A percentile compares a stretch with the other conserved stretches of the same genome.
Conservation (phyloP, 1,140 invertebrate genomes). For the Drosophila pallidifrons region DNA sequence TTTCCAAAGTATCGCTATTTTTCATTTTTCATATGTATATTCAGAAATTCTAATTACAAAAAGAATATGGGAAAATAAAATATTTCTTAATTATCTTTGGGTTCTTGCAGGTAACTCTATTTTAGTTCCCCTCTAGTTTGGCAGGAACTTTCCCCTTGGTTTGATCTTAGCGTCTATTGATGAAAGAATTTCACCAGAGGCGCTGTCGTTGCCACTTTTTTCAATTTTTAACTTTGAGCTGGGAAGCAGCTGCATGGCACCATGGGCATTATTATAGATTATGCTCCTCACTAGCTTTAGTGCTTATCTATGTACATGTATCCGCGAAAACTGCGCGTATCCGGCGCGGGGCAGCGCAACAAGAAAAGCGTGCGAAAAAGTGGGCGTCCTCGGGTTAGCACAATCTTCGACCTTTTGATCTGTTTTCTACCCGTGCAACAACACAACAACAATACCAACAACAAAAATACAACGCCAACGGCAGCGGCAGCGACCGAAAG, state of each 20-base stretch:
- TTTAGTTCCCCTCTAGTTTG: too few species aligned
- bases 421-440: slow-evolving; percentile 59
- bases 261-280: slow-evolving; percentile 66
- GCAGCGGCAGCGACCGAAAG: slow-evolving; percentile 50
- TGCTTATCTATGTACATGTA: slow-evolving; percentile 64
- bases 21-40: too few species aligned
- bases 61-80: too few species aligned
- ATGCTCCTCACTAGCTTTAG: slow-evolving; percentile 27
- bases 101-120: too few species aligned
- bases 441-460: too few species aligned
- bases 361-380: slow-evolving; percentile 77
- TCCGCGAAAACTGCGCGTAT: slow-evolving; percentile 48
- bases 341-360: slow-evolving; percentile 48
- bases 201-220: slow-evolving; percentile 64
- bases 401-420: slow-evolving; percentile 83
- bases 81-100: too few species aligned
- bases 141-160: slow-evolving; percentile 2
- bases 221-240: slow-evolving; percentile 64
- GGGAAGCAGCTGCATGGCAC: slow-evolving; percentile 36
- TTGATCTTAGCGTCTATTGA: slow-evolving; percentile 43
- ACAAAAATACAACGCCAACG: slow-evolving; percentile 30
- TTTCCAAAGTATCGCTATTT: too few species aligned
- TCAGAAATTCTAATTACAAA: too few species aligned
- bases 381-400: slow-evolving; percentile 74
- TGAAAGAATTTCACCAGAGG: slow-evolving; percentile 77